A percentile compares a stretch with the other conserved stretches of the same genome.
Conservation (phyloP, 2,888 invertebrate species). For the Synanthedon formicaeformis region DNA sequence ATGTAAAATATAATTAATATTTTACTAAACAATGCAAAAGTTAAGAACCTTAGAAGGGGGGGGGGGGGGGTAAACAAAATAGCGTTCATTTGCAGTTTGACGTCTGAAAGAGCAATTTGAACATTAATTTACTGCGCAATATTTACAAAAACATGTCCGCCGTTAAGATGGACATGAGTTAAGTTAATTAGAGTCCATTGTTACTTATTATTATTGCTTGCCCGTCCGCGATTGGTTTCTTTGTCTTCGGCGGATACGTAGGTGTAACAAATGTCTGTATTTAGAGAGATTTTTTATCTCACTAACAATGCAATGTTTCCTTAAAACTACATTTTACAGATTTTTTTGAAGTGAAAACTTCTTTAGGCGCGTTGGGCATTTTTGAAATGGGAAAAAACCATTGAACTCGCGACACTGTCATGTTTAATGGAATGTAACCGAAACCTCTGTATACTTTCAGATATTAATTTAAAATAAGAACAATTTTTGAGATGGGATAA, state of each 20-base stretch:
- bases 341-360: no score
- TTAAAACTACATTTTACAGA: neutral
- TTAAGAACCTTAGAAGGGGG: neutral
- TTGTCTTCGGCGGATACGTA: conserved; percentile 15
- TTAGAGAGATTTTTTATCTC: conserved; percentile 15
- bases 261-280: conserved; percentile 20
- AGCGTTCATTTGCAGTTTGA: conserved; percentile 44
- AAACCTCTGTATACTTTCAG: no score
- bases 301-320: neutral
- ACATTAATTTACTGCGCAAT: conserved; percentile 49
- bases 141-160: conserved; percentile 44
- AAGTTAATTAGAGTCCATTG: conserved; percentile 46
- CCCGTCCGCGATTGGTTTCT: conserved; percentile 20
- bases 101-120: conserved; percentile 56
- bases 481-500: no score
- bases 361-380: no score
- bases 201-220: conserved; percentile 33
- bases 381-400: no score
- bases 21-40: no score
- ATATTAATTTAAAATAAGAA: no score
- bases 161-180: conserved; percentile 19
- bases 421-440: no score
- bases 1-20: no score
- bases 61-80: conserved; percentile 12
- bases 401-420: no score